Base-by-base conservation (phyloP, 2,888 invertebrate genomes). In the Platycheirus rosarum region DNA sequence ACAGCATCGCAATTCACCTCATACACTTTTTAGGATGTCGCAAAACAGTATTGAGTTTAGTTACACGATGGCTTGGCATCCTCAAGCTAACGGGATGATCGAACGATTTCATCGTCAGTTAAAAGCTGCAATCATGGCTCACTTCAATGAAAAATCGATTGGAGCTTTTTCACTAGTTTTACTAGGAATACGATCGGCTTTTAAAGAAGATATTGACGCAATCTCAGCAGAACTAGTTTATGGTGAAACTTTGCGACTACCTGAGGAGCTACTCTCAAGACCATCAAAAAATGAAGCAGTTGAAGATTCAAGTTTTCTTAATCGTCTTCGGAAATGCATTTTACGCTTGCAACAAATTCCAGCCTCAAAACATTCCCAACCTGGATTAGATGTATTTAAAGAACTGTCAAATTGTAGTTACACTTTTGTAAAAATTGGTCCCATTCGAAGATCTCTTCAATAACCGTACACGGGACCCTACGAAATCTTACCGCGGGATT, bases 151-250 rank as follows among this genome's bases (percentile, higher is more conserved):
- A 4, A 32, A 29, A 13, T 37, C 20, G 35, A 46, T 48, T 23
- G 18, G 32, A 18, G 46, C 26, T 16, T 32, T 46, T 23, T 32
- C 62, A 13, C 14, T 32, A 2, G 46, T 62, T 13, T 20, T 62
- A 2, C 37, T 57, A 8, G 40, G 40, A 20, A 35, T 40, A 40
- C 16, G 40, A 23, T 57, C 20, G n/a, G 42, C 46, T 5, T 60
- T 13, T 18, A 60, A 60, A 13, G 40, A 60, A 11, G 26, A 44
- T 5, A 9, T 44, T 0, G 32, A 62, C 2, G 29, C 32, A 16
- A 40, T 40, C 2, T 6, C 62, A 32, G 44, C 62, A 26, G 44
- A 60, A 32, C 37, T 55, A n/a, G 35, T 55, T n/a, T 29, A 60
- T 26, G 60, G 16, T 1, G 44, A 60, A 60, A 44, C 26, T 44